Percentiles rank a stretch among this genome's conserved stretches.
Conservation (phyloP, 2,888 invertebrate genomes). For the Agrotis clavis region DNA sequence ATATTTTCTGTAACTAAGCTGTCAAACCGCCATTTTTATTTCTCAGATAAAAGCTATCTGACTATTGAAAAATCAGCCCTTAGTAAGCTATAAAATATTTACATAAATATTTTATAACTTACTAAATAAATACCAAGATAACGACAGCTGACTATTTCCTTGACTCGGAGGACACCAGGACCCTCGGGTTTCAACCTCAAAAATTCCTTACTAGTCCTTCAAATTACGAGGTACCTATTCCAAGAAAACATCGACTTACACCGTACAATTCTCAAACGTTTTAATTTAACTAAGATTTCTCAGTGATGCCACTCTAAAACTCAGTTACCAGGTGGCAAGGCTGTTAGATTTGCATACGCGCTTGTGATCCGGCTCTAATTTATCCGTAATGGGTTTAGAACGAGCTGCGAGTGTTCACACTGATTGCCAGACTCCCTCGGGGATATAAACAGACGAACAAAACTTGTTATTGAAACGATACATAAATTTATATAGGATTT, state of each 20-base stretch:
- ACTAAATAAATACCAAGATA: no score
- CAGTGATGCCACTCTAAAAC: constrained; percentile 52
- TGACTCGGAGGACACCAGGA: no score
- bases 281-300: constrained; percentile 63
- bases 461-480: constrained; percentile 62
- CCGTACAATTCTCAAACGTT: constrained; percentile 30
- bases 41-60: no score
- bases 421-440: constrained; percentile 87
- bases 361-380: constrained; percentile 85
- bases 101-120: no score
- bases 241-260: neutral
- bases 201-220: neutral
- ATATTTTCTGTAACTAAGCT: no score
- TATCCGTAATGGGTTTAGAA: constrained; percentile 87
- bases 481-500: constrained; percentile 30
- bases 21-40: no score
- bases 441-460: constrained; percentile 68
- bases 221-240: neutral
- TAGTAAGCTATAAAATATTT: no score
- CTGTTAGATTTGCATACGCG: constrained; percentile 75
- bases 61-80: no score
- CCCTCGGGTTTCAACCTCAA: neutral
- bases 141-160: no score
- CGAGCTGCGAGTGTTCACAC: constrained; percentile 80
- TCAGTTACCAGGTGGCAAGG: constrained; percentile 61